phyloP scores from a whole-genome alignment of 2,113 vertebrate species.

The Seriola aureovittata region DNA sequence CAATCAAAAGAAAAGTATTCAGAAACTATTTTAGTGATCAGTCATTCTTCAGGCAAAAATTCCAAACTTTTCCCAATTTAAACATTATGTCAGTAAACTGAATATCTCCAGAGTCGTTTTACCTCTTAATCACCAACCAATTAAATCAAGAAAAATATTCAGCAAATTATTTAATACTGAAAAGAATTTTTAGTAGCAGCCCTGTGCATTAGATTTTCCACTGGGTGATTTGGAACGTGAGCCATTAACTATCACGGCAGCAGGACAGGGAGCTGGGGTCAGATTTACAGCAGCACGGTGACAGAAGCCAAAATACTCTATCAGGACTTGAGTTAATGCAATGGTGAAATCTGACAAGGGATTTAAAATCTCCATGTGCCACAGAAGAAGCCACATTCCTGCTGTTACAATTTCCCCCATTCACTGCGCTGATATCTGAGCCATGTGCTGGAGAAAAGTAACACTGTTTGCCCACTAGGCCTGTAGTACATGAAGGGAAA shows the following conservation, averaged over 20 bases:
- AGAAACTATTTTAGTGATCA: background rate
- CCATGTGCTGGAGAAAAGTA: background rate
- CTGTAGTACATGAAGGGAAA: background rate
- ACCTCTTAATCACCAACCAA: background rate
- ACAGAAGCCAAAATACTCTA: constrained; percentile 37
- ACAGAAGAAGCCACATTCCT: constrained; percentile 5
- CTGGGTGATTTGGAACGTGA: constrained; percentile 1
- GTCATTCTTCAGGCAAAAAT: background rate
- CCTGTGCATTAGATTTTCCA: background rate
- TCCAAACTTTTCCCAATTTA: background rate
- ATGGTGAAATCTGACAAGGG: constrained; percentile 53
- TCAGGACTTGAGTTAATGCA: constrained; percentile 41
- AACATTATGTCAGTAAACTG: background rate
- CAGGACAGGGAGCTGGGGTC: constrained; percentile 2
- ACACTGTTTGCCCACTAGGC: background rate
- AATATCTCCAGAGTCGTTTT: background rate
- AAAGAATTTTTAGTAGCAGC: background rate
- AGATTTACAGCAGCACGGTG: constrained; percentile 42
- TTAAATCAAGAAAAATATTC: background rate
- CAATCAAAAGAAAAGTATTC: background rate
- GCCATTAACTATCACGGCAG: background rate
- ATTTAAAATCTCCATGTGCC: constrained; percentile 50
- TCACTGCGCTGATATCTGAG: constrained; percentile 2
- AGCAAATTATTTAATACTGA: background rate
- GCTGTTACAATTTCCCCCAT: background rate